Evolutionary conservation across 2,888 invertebrate species (phyloP), one percentile per base, ranked within the genome.

Genomic region (Elegia similella): DNA sequence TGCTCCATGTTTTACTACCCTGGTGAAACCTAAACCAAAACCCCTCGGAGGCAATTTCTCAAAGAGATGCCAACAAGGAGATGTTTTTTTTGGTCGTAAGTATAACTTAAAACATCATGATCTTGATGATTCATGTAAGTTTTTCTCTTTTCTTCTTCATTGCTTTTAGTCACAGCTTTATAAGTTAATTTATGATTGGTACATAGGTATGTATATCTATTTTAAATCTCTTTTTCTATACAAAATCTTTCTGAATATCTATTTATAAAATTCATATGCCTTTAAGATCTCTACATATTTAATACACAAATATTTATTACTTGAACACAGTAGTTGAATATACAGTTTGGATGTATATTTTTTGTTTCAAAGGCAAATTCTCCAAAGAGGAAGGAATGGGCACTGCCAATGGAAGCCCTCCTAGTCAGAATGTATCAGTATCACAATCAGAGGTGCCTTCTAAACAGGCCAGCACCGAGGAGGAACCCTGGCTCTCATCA

Each of bases 1-100:
- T 61, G 95, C 98, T 0, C 92, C 96, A 0, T 99, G 99, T 80
- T 99, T 99, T 82, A 96, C 96, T 0, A 96, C 98, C 0, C 96
- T 97, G 17, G 98, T 98, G 59, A 98, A 98, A 81, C 98, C 99
- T 0, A 96, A 96, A 75, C 96, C 96, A 7, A 94, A 95, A 62
- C 93, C 95, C 63, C 84, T 95, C 68, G 94, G 93, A 67, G 93
- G 94, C 47, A 68, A 93, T 92, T 67, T 93, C 90, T 73, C 91
- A 86, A 75, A 92, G 91, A 66, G 92, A 84, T 66, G 85, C 56
- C 89, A 87, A 68, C 85, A 81, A 65, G 95, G 95, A 65, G 96
- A 97, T 78, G 94, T 97, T 57, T 96, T 97, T 82, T 84, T 95
- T 62, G 96, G 96, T 66, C 94, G 95, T 94, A 92, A 93, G 94